Evolutionary conservation across 1,140 invertebrate species (phyloP), one percentile per base, ranked within the genome.

Genomic region (Asobara japonica): DNA sequence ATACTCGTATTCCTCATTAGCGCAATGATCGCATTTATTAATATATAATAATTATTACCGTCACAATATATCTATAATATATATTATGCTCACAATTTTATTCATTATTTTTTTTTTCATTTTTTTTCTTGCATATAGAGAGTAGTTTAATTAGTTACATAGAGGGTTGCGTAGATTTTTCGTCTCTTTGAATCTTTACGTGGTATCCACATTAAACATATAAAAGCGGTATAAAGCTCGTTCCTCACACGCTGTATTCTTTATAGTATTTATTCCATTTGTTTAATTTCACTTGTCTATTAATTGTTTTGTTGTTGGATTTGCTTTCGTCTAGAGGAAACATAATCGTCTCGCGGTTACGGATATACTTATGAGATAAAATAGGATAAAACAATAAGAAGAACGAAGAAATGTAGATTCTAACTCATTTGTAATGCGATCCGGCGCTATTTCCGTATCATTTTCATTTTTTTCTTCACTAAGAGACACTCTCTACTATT

Each of bases 161-260:
- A 84, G 36, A 30, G 38, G 82, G 69, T 83, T 82, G 81, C 79
- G 76, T 83, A 80, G 77, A 80, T 82, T 84, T 77, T 72, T 77
- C 18, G 41, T 45, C 22, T 56, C 51, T 56, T 56, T 56, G 2
- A 56, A 82, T 84, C 76, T 85, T 81, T 83, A 86, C 81, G 80
- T 81, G 80, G 83, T 85, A 83, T 83, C 81, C 78, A 78, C 83
- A 82, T 82, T 86, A 86, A 83, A 86, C 83, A 84, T 86, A 85
- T 79, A 86, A 86, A 87, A 86, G 84, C 83, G 82, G 82, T 86
- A 87, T 83, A 85, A 87, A 86, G 84, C 84, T 87, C 84, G 84
- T 83, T 86, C 81, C 80, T 85, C 80, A 83, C 81, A 87, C 83
- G 81, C 83, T 80, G 77, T 83, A 79, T 61, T 61, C 38, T 64